Evolutionary conservation across 2,113 vertebrate genomes (phyloP).

Genomic region (Phyllostomus discolor): DNA sequence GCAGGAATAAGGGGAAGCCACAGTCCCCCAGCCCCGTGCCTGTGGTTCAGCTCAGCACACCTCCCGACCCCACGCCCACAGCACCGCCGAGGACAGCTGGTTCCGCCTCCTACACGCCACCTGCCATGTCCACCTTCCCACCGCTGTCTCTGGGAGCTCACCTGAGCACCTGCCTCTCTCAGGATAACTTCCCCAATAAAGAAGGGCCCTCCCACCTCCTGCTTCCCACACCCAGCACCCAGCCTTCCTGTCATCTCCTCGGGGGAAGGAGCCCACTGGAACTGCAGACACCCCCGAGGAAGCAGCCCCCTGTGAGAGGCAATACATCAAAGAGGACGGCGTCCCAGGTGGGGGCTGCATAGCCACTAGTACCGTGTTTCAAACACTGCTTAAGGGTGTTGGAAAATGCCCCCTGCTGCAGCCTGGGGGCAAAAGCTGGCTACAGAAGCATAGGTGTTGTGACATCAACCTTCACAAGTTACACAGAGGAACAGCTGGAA

Average conservation of each 20-base stretch:
- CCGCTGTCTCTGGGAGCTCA: neutral
- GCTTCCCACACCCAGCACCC: neutral
- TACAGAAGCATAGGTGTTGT: neutral
- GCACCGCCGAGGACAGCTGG: neutral
- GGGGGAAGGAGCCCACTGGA: neutral
- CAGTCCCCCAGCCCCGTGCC: neutral
- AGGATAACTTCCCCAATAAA: neutral
- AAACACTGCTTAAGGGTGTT: neutral
- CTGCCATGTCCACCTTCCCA: neutral
- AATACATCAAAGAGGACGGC: neutral
- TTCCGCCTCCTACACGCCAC: neutral
- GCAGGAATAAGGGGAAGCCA: neutral
- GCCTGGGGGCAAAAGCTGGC: neutral
- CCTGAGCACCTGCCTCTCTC: constrained; percentile 36
- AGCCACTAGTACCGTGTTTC: neutral
- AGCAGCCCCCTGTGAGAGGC: neutral
- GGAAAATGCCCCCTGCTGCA: neutral
- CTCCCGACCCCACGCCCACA: neutral
- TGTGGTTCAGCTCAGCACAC: neutral
- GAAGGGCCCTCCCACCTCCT: neutral
- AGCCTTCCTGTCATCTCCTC: neutral
- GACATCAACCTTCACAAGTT: neutral
- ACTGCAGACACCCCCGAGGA: neutral
- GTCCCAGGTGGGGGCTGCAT: accelerated
- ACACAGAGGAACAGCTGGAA: neutral